Evolutionary conservation across 2,888 invertebrate genomes (phyloP), one percentile per base, ranked within the genome.

Genomic region (Melanargia galathea): DNA sequence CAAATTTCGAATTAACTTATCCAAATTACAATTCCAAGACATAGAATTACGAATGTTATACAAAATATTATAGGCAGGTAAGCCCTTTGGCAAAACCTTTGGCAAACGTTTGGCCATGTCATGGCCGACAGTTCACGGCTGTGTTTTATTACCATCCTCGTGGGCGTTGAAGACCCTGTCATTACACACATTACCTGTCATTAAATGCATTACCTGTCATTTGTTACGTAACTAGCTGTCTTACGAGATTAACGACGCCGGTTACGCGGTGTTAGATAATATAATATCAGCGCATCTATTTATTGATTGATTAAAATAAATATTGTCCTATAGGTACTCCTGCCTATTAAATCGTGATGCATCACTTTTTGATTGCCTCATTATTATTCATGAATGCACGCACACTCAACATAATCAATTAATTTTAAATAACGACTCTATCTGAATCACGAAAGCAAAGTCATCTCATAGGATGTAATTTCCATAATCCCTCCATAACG

Each of bases 221-320:
- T 72, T 75, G 74, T 77, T 77, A 78, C 71, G 70, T 75, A 74
- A 30, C 51, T 56, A 77, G 70, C 72, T 67, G 73, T 73, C 67
- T 63, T 64, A 60, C 69, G 64, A 67, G 70, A 69, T 67, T 69
- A 70, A 74, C 65, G 70, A 68, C 69, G 64, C 40, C 38, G 56
- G 68, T 72, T 71, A 67, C 64, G 58, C 49, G 64, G 59, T 64
- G 67, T 78, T 75, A 75, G 67, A 75, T 78, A 74, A 79, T 18
- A 16, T 48, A 24, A 38, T 46, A 33, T 54, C 59, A 43, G 22
- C 48, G 52, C 52, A 43, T 60, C 43, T 38, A 43, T 24, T 40
- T 43, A 35, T 43, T 51, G 8, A 55, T 45, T 26, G 48, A 57
- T 57, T 60, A 40, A 58, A 43, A 24, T 52, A 26, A 56, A n/a